Conservation (phyloP, 2,888 invertebrate species). For the Epinotia bilunana region DNA sequence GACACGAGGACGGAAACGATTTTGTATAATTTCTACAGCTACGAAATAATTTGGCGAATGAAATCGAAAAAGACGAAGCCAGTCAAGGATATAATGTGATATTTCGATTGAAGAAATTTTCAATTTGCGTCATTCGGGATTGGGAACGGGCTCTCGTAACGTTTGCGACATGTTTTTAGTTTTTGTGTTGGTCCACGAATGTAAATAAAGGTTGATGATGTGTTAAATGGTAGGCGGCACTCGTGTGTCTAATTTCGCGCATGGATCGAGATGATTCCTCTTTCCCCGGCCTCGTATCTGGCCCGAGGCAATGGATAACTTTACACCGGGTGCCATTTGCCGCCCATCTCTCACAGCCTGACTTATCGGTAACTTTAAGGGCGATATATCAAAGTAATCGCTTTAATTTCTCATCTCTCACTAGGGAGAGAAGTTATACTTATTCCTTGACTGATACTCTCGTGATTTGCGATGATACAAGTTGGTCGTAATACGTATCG, state of each 20-base stretch:
- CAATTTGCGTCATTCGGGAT: constrained; percentile 38
- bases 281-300: constrained; percentile 51
- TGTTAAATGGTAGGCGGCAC: constrained; percentile 48
- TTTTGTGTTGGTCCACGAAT: not conserved
- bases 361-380: constrained; percentile 82
- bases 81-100: constrained; percentile 43
- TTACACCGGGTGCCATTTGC: constrained; percentile 79
- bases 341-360: constrained; percentile 77
- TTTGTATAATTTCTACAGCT: constrained; percentile 43
- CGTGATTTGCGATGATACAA: constrained; percentile 61
- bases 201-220: constrained; percentile 45
- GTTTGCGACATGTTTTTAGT: constrained; percentile 32
- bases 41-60: constrained; percentile 39
- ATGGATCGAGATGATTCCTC: constrained; percentile 53
- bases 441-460: constrained; percentile 71
- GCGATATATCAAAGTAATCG: constrained; percentile 83
- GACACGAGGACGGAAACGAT: constrained; percentile 36
- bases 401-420: constrained; percentile 83
- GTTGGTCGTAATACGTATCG: constrained; percentile 17
- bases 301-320: constrained; percentile 76
- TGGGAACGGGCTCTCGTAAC: constrained; percentile 2
- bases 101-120: constrained; percentile 44
- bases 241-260: constrained; percentile 63
- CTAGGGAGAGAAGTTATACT: constrained; percentile 73
- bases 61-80: constrained; percentile 43